Conservation (phyloP, 1,140 invertebrate genomes). For the Nilaparvata lugens region DNA sequence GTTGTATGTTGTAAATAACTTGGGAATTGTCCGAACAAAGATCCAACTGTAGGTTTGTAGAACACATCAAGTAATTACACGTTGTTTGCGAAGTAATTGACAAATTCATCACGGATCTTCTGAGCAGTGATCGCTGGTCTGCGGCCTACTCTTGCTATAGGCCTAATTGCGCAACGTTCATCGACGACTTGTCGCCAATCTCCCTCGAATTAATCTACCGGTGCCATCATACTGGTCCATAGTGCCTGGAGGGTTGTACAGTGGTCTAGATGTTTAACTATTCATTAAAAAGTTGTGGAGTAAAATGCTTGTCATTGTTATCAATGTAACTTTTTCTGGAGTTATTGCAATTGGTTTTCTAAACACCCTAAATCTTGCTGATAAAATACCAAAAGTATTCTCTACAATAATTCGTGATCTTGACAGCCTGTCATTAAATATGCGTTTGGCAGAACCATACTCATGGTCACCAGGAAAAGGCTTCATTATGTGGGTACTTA, state of each 20-base stretch:
- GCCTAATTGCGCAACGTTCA: background rate
- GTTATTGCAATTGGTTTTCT: constrained; percentile 28
- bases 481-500: constrained; percentile 36
- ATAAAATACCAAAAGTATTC: constrained; percentile 43
- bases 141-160: background rate
- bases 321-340: constrained; percentile 22
- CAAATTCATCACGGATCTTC: constrained; percentile 1
- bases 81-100: background rate
- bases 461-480: constrained; percentile 38
- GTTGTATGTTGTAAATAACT: too few species aligned
- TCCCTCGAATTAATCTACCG: background rate
- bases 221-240: background rate
- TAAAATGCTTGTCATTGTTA: constrained; percentile 27
- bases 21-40: too few species aligned
- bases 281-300: constrained; percentile 6
- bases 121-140: background rate
- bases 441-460: constrained; percentile 31
- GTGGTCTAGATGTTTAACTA: background rate
- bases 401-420: constrained; percentile 36
- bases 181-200: constrained; percentile 4
- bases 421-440: constrained; percentile 35
- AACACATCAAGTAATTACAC: too few species aligned
- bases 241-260: constrained; percentile 8
- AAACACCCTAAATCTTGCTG: constrained; percentile 36
- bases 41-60: too few species aligned